These are phyloP conservation scores for Pangasianodon gigas DNA, from an alignment of 2,113 vertebrate species.

Conservation along the genomic window DNA sequence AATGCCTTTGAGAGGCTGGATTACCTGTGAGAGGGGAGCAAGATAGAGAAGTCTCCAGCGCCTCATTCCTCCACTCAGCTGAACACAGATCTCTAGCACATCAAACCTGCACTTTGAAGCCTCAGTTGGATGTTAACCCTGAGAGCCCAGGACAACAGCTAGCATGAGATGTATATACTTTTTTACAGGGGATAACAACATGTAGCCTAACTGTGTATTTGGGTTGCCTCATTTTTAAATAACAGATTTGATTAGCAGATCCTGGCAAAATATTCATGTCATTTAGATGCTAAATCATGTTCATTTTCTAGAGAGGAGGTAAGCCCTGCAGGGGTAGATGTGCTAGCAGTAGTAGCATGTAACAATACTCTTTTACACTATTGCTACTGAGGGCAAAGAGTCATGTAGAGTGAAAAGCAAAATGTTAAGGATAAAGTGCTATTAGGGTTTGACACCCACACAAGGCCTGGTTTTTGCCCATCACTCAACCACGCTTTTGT, in stretches of 20 bases:
- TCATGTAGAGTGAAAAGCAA: slow-evolving; percentile 70
- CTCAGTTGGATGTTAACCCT: slow-evolving; percentile 77
- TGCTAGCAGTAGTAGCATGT: slow-evolving; percentile 64
- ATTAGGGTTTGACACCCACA: slow-evolving; percentile 29
- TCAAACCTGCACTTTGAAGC: slow-evolving; percentile 83
- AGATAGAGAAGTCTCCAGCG: slow-evolving; percentile 79
- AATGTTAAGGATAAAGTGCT: slow-evolving; percentile 71
- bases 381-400: slow-evolving; percentile 70
- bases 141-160: slow-evolving; percentile 71
- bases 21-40: slow-evolving; percentile 79
- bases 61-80: slow-evolving; percentile 71
- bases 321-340: slow-evolving; percentile 29
- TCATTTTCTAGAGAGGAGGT: slow-evolving; percentile 71
- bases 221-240: not conserved
- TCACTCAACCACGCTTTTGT: not conserved
- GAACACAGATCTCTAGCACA: slow-evolving; percentile 82
- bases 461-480: not conserved
- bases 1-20: slow-evolving; percentile 82
- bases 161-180: slow-evolving; percentile 66
- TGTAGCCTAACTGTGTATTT: slow-evolving; percentile 55
- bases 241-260: slow-evolving; percentile 6
- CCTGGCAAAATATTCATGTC: slow-evolving; percentile 75
- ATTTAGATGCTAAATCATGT: slow-evolving; percentile 77
- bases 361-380: slow-evolving; percentile 59
- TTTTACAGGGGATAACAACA: slow-evolving; percentile 57